Conservation (phyloP, 2,113 vertebrate species). For the human (Homo sapiens) region GRCh38 chrX:133375501-133376000, state of each 20-base stretch:
- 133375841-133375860: conserved; percentile 58
- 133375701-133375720: background rate
- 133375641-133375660: conserved; percentile 21
- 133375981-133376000: conserved; percentile 62
- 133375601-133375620: background rate
- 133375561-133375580: background rate
- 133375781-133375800: background rate
- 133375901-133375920: conserved; percentile 36
- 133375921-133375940: conserved; percentile 65
- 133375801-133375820: conserved; percentile 38
- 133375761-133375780: background rate
- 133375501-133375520: conserved; percentile 34
- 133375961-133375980: conserved; percentile 65
- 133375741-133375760: conserved; percentile 12
- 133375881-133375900: conserved; percentile 57
- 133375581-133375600: conserved; percentile 17
- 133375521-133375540: conserved; percentile 48
- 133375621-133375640: background rate
- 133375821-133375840: conserved; percentile 43
- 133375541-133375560: conserved; percentile 29
- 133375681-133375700: background rate
- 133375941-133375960: conserved; percentile 45
- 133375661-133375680: conserved; percentile 14
- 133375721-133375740: conserved; percentile 39
- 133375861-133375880: conserved; percentile 40